Base-by-base conservation (phyloP, 2,888 invertebrate genomes). In the Lacanobia wlatinum region DNA sequence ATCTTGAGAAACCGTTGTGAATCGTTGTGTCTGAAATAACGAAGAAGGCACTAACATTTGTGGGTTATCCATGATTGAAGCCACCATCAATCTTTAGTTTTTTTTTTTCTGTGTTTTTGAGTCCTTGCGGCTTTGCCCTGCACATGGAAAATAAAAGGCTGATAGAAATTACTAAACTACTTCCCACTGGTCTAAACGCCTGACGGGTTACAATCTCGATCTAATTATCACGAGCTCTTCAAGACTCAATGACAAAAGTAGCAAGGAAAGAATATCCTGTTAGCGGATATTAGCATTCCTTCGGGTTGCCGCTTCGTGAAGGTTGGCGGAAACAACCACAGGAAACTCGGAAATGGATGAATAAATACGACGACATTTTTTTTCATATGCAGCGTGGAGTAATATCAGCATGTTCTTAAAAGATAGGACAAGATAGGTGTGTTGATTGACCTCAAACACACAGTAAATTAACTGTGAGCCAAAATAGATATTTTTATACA, bases 301-400 rank as follows among this genome's bases (percentile, higher is more conserved):
- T 62, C 58, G 70, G 58, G 59, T 50, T 70, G 62, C 50, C 73
- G 73, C 48, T 43, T 56, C 43, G 74, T 76, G 80, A 84, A 84
- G 84, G 84, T 83, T 84, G 72, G 72, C 76, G 84, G 84, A 84
- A 80, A 78, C 65, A 59, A 59, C 50, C 46, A 18, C 53, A n/a
- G 50, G 50, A 58, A 73, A 78, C 52, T 69, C 53, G 69, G 78
- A 65, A 74, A 69, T 65, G n/a, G 40, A 55, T 53, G 38, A 58
- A 69, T 34, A 21, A 72, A 66, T 53, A 34, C 28, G n/a, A 59
- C 52, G 28, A 23, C 34, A 16, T 7, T 50, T 50, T 50, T 46
- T 50, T 55, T 50, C 28, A 2, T 38, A 18, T n/a, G 52, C 52
- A 38, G 7, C 12, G 12, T 53, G 8, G 6, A 18, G 12, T 34